Evolutionary conservation across 2,888 invertebrate genomes (phyloP), one percentile per base, ranked within the genome.

Genomic region (Ischnus inquisitorius): DNA sequence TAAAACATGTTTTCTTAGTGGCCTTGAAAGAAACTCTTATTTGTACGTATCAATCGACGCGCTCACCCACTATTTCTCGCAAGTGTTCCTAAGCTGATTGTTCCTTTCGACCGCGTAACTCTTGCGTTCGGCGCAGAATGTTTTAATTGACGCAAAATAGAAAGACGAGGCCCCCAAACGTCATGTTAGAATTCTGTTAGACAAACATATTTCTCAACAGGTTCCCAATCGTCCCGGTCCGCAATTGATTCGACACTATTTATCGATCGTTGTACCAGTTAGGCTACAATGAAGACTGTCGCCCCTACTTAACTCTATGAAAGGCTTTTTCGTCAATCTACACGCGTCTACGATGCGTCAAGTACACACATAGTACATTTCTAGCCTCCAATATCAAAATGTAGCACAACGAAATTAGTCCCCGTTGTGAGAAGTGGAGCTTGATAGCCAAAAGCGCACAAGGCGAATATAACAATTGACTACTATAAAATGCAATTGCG

Each of bases 401-500:
- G 60, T 74, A 46, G 74, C 41, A 71, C 54, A 71, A 22, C 19
- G 28, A 74, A 8, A 14, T 57, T 57, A 57, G 57, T 57, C 57
- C 2, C 19, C 19, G 46, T 64, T 19, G 46, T 5, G 25, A 16
- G 34, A 34, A 74, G 62, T 3, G 34, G 14, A 19, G 74, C 34
- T 6, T 51, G 64, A 75, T 75, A 75, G 39, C 64, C 64, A 39
- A 75, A 75, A 64, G 74, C 51, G 19, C 48, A 22, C 74, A 39
- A n/a, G 28, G 28, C 0, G 34, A 34, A 48, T 74, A 54, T 14
- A 72, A 64, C 8, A 60, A 57, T 72, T 57, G 14, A 72, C 54
- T 39, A 43, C 62, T 46, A n/a, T 54, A 75, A 83, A 79, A 79
- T 79, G 75, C 76, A 76, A 76, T 79, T 79, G 75, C 83, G 75